Conservation (phyloP, 2,888 invertebrate genomes). For the Lymantria dispar region DNA sequence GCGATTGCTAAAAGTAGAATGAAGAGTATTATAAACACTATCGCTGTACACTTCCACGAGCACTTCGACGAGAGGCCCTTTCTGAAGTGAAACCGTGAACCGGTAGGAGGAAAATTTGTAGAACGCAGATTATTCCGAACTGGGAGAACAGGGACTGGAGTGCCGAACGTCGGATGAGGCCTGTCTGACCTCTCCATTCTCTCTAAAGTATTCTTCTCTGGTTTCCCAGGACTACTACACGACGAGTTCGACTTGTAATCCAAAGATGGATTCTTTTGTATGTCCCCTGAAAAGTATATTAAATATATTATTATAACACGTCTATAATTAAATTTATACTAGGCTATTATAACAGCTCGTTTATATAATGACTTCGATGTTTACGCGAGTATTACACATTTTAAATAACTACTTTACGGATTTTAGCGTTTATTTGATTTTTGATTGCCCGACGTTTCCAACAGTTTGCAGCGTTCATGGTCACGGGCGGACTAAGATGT, state of each 20-base stretch:
- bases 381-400: no score
- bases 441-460: no score
- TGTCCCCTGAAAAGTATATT: slow-evolving; percentile 85
- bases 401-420: no score
- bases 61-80: slow-evolving; percentile 93
- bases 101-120: slow-evolving; percentile 87
- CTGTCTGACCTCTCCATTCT: slow-evolving; percentile 83
- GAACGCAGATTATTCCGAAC: slow-evolving; percentile 88
- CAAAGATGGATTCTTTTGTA: slow-evolving; percentile 92
- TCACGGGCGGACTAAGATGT: no score
- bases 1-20: slow-evolving; percentile 91
- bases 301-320: no score
- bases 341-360: no score
- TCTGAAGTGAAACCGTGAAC: slow-evolving; percentile 92
- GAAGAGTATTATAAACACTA: slow-evolving; percentile 92
- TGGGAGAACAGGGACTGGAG: slow-evolving; percentile 89
- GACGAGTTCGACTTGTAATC: slow-evolving; percentile 94
- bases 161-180: slow-evolving; percentile 83
- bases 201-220: slow-evolving; percentile 80
- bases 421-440: no score
- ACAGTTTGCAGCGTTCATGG: no score
- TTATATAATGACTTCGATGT: no score
- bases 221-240: slow-evolving; percentile 90
- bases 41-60: slow-evolving; percentile 96
- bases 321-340: no score